Evolutionary conservation across 2,113 vertebrate genomes (phyloP), one percentile per base, ranked within the genome.

Genomic region (Ophthalmolycus amberensis): DNA sequence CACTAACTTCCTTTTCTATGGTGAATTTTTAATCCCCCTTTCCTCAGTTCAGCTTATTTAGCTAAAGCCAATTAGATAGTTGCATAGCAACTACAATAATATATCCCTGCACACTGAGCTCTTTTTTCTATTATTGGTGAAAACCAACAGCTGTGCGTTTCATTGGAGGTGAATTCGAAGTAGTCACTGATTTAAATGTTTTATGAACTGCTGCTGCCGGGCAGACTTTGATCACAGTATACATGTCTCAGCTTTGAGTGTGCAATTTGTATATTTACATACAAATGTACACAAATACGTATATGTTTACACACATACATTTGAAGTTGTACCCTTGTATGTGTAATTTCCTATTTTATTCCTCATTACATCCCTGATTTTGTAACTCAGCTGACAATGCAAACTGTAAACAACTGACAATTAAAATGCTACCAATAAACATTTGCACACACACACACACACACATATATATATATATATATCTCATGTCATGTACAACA

Each of bases 71-170:
- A 81, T 79, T 65, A 68, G 12, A 82, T 9, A 20, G 85, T 72
- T 81, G 71, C 78, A 54, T 75, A 79, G 77, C 80, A 81, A 85
- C 15, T 27, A 52, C 40, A 68, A 40, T 34, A 65, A 58, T 29
- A 60, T 20, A 59, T 65, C 27, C 25, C n/a, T 29, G 32, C 58
- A 79, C 12, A 22, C 38, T 52, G 34, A 80, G 68, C 27, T 80
- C 16, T 32, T 60, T 69, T 64, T 73, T 3, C 63, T 38, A 2
- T 84, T 48, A 54, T 1, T 86, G 25, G 52, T 37, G 25, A 74
- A 86, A 72, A 72, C 18, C 62, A 75, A 18, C 32, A 81, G 71
- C 54, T 90, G 59, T 22, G 56, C 40, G 52, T 80, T 34, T 76
- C 22, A 68, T 85, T 15, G 58, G 29, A 68, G 69, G 64, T 70